phyloP scores from a whole-genome alignment of 2,113 vertebrate genomes.

The Isurus oxyrinchus region DNA sequence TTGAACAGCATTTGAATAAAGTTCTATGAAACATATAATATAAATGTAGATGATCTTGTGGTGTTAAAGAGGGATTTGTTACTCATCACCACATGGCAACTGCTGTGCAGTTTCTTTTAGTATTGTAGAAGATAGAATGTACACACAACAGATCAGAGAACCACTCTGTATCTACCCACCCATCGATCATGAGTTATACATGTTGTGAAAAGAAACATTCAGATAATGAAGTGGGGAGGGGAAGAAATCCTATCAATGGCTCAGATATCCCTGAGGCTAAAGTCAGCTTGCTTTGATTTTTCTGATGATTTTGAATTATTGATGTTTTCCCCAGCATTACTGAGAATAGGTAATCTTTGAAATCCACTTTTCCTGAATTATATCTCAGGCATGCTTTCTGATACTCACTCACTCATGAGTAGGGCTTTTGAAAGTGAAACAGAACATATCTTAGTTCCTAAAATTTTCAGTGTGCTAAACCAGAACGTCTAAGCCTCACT shows the following conservation, averaged over 20 bases:
- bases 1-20: background rate
- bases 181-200: background rate
- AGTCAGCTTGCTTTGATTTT: background rate
- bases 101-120: background rate
- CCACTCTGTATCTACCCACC: background rate
- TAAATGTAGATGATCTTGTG: background rate
- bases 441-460: background rate
- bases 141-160: background rate
- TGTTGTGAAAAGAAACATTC: background rate
- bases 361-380: too few relatives aligned
- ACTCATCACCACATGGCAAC: background rate
- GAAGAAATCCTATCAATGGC: background rate
- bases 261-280: background rate
- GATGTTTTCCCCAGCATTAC: background rate
- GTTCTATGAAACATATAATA: background rate
- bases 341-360: background rate
- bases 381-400: background rate
- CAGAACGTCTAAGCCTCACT: background rate
- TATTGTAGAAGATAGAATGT: background rate
- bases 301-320: background rate
- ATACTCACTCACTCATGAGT: background rate
- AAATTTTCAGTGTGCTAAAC: background rate
- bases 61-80: background rate
- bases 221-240: background rate
- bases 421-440: background rate